phyloP scores from a whole-genome alignment of 1,140 invertebrate species.

The Chironomus striatipennis region DNA sequence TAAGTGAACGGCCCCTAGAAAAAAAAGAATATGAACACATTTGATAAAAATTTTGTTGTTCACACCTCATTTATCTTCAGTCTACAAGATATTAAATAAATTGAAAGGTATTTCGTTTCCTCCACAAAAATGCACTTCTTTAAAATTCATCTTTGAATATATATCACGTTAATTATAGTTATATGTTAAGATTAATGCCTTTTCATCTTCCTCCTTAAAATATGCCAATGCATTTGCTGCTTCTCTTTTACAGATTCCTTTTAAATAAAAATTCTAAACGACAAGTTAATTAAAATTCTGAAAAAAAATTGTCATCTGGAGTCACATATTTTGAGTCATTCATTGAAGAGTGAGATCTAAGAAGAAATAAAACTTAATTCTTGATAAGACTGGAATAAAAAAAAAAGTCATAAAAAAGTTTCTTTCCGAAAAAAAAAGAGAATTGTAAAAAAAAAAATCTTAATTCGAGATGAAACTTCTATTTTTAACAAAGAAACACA shows the following conservation, averaged over 20 bases:
- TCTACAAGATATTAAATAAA: too few relatives aligned
- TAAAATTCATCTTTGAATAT: too few relatives aligned
- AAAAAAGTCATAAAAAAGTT: neutral
- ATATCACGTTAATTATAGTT: too few relatives aligned
- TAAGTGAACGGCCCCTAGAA: too few relatives aligned
- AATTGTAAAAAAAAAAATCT: neutral
- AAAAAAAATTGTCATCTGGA: constrained; percentile 22
- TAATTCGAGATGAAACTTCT: neutral
- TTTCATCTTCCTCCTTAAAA: neutral
- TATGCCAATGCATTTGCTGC: constrained; percentile 5
- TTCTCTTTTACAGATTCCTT: neutral
- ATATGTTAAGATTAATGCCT: neutral
- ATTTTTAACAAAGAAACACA: neutral
- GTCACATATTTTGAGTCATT: neutral
- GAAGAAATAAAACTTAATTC: neutral
- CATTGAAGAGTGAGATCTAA: neutral
- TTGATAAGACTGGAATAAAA: neutral
- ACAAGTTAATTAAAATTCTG: constrained; percentile 22
- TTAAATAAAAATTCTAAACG: neutral
- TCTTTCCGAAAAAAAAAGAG: too few relatives aligned
- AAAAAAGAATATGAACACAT: too few relatives aligned
- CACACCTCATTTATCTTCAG: too few relatives aligned
- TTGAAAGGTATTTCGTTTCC: too few relatives aligned
- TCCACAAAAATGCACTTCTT: too few relatives aligned
- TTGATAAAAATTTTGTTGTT: too few relatives aligned